phyloP scores from a whole-genome alignment of 2,113 vertebrate genomes.

The Pavo muticus region DNA sequence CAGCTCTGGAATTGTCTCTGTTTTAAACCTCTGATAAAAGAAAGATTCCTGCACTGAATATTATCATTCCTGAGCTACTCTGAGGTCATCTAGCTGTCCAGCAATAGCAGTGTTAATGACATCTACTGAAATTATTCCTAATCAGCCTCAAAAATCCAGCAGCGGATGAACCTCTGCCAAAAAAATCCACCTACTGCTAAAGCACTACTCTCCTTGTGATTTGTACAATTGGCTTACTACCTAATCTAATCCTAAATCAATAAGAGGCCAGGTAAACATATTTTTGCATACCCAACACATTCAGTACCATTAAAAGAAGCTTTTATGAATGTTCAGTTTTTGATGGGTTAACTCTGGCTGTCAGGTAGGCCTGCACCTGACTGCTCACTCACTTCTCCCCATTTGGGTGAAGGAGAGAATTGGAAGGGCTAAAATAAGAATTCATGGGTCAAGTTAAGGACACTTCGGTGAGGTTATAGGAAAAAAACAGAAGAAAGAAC shows the following conservation, averaged over 20 bases:
- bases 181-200: neutral
- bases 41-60: neutral
- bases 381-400: neutral
- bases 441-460: neutral
- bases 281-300: neutral
- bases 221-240: accelerated
- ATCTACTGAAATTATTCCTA: neutral
- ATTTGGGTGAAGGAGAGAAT: neutral
- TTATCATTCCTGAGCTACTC: neutral
- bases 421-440: neutral
- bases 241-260: neutral
- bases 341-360: neutral
- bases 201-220: neutral
- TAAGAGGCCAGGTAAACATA: neutral
- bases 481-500: neutral
- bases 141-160: neutral
- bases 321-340: neutral
- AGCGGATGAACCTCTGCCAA: neutral
- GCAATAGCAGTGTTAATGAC: neutral
- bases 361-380: accelerated
- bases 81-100: neutral
- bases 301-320: neutral
- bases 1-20: neutral
- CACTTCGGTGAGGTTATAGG: neutral
- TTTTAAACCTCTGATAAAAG: neutral